A percentile compares a stretch with the other conserved stretches of the same genome.
Conservation (phyloP, 2,797 vertebrate genomes). For the Nannoperca australis region DNA sequence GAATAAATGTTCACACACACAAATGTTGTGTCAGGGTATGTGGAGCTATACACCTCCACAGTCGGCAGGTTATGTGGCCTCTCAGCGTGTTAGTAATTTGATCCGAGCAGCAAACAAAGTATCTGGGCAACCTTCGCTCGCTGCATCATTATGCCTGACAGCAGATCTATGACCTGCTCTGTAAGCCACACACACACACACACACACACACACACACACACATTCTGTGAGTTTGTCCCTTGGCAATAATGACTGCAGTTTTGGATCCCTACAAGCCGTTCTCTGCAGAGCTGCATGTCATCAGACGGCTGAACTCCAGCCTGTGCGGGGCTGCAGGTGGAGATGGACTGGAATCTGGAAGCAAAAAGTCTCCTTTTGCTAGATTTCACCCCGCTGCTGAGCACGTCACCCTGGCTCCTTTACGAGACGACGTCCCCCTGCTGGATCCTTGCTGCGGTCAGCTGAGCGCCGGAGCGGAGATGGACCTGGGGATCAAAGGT, state of each 20-base stretch:
- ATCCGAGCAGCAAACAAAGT: constrained; percentile 66
- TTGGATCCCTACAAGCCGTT: constrained; percentile 35
- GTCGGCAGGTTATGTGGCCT: constrained; percentile 24
- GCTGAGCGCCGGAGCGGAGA: constrained; percentile 78
- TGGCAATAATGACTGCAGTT: constrained; percentile 37
- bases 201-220: constrained; percentile 3
- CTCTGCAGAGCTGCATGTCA: constrained; percentile 45
- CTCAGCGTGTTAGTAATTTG: constrained; percentile 63
- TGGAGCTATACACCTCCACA: constrained; percentile 14
- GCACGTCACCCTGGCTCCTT: constrained; percentile 67
- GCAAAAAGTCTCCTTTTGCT: not conserved
- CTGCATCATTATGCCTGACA: constrained; percentile 47
- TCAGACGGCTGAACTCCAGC: constrained; percentile 49
- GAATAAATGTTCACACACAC: constrained; percentile 8
- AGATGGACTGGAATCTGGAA: constrained; percentile 16
- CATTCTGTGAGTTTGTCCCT: constrained; percentile 8
- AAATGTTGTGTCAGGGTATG: constrained; percentile 11
- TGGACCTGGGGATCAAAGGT: constrained; percentile 63
- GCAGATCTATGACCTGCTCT: constrained; percentile 26
- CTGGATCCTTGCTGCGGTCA: constrained; percentile 78
- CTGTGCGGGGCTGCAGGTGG: constrained; percentile 17
- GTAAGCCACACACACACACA: not conserved
- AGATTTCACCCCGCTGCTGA: constrained; percentile 3
- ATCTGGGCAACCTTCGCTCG: constrained; percentile 70
- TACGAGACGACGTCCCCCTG: constrained; percentile 71